Evolutionary conservation across 2,888 invertebrate species (phyloP), one percentile per base, ranked within the genome.

Genomic region (Hypselothyrea guttata): DNA sequence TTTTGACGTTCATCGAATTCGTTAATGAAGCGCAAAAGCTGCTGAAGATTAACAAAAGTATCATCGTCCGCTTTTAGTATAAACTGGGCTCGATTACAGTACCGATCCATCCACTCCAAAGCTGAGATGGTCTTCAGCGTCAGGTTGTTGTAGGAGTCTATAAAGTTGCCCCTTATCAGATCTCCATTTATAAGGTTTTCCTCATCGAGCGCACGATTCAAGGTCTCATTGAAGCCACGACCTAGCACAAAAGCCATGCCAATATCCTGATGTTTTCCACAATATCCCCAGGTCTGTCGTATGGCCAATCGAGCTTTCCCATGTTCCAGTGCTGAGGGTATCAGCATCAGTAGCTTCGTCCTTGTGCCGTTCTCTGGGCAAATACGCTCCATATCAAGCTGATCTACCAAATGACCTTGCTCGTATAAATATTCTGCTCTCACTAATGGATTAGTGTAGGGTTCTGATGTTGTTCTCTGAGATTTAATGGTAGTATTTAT

Each of bases 21-120:
- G 7, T 38, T 31, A 1, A 57, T 91, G 89, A 95, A 95, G 41
- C 89, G 88, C 53, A 96, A 90, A 75, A 96, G 91, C 61, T 93
- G 93, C 64, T 93, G 93, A 71, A 96, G 92, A 91, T 96, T 96
- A 72, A 96, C 94, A 89, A 96, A 96, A 95, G 96, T 95, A 90
- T 96, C 96, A 89, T 96, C 96, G 89, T 96, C 96, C 1, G 95
- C 95, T 91, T 96, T 96, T 69, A 96, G 92, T 86, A 96, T 91
- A 82, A 93, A 95, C 84, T 92, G 93, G 71, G 93, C 94, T 77
- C 53, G 71, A 64, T 94, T 92, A 89, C 96, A 96, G 90, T 94
- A 93, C 76, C 92, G 92, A 90, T 94, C 94, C 8, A 93, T 92
- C 96, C 96, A 96, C 90, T 95, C 95, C 55, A 96, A 91, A 91